These are phyloP conservation scores for Cygnus buccinator DNA, from an alignment of 2,113 vertebrate genomes.

Conservation along the genomic window DNA sequence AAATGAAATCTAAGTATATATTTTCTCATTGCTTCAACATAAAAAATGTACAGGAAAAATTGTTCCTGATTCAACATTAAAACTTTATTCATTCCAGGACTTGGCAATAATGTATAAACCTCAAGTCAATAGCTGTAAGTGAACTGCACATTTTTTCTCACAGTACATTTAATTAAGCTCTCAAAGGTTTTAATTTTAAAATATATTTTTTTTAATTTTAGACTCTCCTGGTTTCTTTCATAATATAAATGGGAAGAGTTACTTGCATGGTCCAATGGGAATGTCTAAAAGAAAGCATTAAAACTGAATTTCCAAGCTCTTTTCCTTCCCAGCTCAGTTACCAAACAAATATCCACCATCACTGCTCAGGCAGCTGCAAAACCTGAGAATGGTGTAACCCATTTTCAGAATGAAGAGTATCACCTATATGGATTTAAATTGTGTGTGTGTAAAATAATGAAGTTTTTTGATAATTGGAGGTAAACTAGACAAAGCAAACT, in stretches of 20 bases:
- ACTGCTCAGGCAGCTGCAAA: not conserved
- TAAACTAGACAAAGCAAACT: not conserved
- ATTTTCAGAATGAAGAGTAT: not conserved
- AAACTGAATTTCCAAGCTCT: not conserved
- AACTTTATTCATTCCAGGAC: not conserved
- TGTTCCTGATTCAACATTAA: not conserved
- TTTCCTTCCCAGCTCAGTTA: slow-evolving; percentile 11
- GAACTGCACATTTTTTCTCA: not conserved
- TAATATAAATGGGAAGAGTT: not conserved
- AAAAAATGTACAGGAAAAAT: not conserved
- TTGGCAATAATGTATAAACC: not conserved
- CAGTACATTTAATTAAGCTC: not conserved
- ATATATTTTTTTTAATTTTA: not conserved
- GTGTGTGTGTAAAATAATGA: not conserved
- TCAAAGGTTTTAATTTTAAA: not conserved
- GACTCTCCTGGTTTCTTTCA: not conserved
- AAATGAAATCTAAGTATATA: not conserved
- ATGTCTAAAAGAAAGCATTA: not conserved
- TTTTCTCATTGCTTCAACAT: not conserved
- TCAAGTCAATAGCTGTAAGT: not conserved
- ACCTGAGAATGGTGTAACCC: not conserved
- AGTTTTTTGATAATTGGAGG: not conserved
- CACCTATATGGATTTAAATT: not conserved
- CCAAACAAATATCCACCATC: not conserved
- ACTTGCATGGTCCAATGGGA: not conserved